These are phyloP conservation scores for Macrotis lagotis DNA, from an alignment of 2,113 vertebrate genomes.

Conservation along the genomic window DNA sequence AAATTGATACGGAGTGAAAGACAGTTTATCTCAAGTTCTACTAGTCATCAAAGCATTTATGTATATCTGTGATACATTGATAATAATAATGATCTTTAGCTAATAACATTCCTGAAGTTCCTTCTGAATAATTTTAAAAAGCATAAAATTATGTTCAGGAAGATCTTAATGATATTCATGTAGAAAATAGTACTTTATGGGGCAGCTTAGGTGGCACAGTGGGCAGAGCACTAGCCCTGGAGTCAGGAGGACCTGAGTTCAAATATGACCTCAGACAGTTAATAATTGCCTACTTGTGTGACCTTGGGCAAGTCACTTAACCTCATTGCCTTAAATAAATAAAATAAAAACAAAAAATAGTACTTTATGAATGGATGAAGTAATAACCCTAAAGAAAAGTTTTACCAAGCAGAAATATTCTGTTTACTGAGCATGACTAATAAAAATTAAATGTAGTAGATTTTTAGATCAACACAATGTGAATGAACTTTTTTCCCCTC, in stretches of 20 bases:
- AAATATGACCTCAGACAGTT: no score
- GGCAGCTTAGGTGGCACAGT: no score
- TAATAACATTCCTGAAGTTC: slow-evolving; percentile 16
- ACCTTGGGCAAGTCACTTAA: no score
- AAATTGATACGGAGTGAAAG: slow-evolving; percentile 1
- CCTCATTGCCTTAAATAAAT: no score
- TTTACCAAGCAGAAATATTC: not conserved
- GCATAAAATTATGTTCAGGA: not conserved
- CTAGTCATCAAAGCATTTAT: slow-evolving; percentile 8
- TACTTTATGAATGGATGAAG: not conserved
- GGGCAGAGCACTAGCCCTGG: no score
- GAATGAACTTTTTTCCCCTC: slow-evolving; percentile 50
- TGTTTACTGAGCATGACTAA: not conserved
- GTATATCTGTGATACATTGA: slow-evolving; percentile 4
- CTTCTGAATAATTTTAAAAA: slow-evolving; percentile 33
- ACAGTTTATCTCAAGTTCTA: slow-evolving; percentile 38
- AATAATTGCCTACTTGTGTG: no score
- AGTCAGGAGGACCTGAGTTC: no score
- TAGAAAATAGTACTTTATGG: slow-evolving; percentile 16
- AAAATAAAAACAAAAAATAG: no score
- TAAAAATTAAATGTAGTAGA: slow-evolving; percentile 11
- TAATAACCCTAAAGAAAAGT: slow-evolving; percentile 7
- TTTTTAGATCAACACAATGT: slow-evolving; percentile 1
- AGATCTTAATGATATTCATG: not conserved
- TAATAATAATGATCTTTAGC: not conserved